A percentile compares a stretch with the other conserved stretches of the same genome.
Evolutionary conservation across 2,888 invertebrate species (phyloP).

Genomic region (Rapana venosa): DNA sequence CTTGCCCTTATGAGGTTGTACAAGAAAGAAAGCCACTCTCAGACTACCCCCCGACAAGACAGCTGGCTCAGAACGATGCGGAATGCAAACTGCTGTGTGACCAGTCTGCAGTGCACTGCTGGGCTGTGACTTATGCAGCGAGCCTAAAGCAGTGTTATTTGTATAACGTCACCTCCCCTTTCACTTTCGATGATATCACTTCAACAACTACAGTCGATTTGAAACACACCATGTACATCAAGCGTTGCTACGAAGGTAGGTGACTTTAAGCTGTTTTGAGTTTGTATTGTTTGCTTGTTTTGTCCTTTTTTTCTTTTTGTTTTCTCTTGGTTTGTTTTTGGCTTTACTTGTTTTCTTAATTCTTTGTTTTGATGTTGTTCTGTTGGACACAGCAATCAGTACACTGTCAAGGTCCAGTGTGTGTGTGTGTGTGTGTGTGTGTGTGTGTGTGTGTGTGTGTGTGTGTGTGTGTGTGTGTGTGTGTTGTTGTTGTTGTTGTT

Average conservation of each 20-base stretch:
- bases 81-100: constrained; percentile 9
- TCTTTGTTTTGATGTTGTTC: neutral
- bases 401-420: neutral
- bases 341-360: neutral
- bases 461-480: neutral
- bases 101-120: constrained; percentile 12
- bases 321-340: neutral
- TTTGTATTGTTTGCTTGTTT: neutral
- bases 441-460: neutral
- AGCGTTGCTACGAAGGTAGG: constrained; percentile 32
- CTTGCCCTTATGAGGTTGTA: neutral
- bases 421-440: neutral
- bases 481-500: neutral
- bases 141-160: neutral
- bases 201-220: neutral
- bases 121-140: constrained; percentile 12
- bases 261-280: neutral
- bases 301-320: neutral
- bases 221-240: constrained; percentile 10
- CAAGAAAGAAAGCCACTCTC: neutral
- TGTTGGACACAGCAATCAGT: neutral
- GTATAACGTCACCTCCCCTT: constrained; percentile 34
- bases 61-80: neutral
- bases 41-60: neutral
- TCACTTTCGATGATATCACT: constrained; percentile 15